Percentiles rank a stretch among this genome's conserved stretches.
Conservation (phyloP, 2,797 vertebrate species). For the Neoniphon sammara region DNA sequence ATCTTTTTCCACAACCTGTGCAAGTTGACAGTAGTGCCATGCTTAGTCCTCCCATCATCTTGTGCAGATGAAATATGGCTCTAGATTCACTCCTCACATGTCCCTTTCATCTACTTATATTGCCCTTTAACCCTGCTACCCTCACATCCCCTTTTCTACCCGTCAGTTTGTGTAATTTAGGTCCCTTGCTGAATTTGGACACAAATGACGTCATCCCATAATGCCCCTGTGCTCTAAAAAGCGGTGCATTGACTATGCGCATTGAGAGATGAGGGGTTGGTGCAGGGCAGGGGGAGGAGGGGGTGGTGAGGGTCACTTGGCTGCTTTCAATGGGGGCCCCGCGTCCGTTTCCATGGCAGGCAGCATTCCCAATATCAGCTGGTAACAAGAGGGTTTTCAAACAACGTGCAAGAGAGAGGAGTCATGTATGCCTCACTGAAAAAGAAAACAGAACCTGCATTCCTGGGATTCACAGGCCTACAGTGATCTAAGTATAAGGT, state of each 20-base stretch:
- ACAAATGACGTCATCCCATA: constrained; percentile 83
- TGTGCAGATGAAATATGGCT: neutral
- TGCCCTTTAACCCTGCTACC: constrained; percentile 32
- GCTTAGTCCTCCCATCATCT: neutral
- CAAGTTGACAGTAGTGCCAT: too few relatives aligned
- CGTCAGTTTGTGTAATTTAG: constrained; percentile 68
- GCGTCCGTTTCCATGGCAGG: constrained; percentile 78
- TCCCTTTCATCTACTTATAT: constrained; percentile 7
- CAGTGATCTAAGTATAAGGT: too few relatives aligned
- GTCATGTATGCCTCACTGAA: too few relatives aligned
- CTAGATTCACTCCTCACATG: neutral
- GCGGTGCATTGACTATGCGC: constrained; percentile 59
- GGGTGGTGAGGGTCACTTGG: constrained; percentile 51
- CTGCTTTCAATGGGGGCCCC: constrained; percentile 72
- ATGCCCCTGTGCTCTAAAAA: constrained; percentile 68
- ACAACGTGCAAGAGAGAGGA: too few relatives aligned
- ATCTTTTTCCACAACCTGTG: too few relatives aligned
- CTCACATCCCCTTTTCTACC: constrained; percentile 56
- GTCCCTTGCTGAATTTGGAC: constrained; percentile 71
- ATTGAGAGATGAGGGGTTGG: constrained; percentile 58
- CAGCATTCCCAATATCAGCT: constrained; percentile 83
- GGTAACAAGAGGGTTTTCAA: constrained; percentile 44
- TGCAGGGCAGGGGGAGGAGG: constrained; percentile 21
- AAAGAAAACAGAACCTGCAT: too few relatives aligned
- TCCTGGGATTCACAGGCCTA: too few relatives aligned